Conservation (phyloP, 2,797 vertebrate genomes). For the Hyperoplus lanceolatus region DNA sequence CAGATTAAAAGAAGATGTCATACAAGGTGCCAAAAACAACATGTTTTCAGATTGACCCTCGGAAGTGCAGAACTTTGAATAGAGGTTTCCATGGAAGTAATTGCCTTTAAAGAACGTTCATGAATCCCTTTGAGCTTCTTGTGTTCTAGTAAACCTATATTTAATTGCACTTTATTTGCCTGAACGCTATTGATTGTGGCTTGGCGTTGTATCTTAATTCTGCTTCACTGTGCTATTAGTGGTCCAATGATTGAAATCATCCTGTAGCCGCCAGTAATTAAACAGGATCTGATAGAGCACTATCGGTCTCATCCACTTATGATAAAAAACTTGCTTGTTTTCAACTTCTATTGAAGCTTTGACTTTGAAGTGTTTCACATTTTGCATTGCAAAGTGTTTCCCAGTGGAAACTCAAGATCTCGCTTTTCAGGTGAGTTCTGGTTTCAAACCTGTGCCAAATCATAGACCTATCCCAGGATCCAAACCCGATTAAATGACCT, state of each 20-base stretch:
- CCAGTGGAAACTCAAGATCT: constrained; percentile 3
- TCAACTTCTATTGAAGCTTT: neutral
- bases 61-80: constrained; percentile 26
- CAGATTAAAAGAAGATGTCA: constrained; percentile 8
- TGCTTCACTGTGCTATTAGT: constrained; percentile 57
- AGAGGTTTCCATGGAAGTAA: constrained; percentile 23
- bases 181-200: constrained; percentile 48
- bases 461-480: constrained; percentile 30
- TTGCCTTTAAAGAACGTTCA: constrained; percentile 10
- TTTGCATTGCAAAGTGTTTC: constrained; percentile 14
- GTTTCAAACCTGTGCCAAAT: constrained; percentile 26
- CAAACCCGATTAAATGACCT: constrained; percentile 44
- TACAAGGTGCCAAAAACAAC: constrained; percentile 3
- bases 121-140: constrained; percentile 4
- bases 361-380: constrained; percentile 25
- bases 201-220: constrained; percentile 36
- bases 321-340: constrained; percentile 55
- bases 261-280: constrained; percentile 57
- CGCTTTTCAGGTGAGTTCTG: constrained; percentile 44
- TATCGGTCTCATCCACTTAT: constrained; percentile 51
- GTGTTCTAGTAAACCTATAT: constrained; percentile 5
- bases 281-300: constrained; percentile 57
- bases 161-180: constrained; percentile 34
- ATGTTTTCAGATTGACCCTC: constrained; percentile 37
- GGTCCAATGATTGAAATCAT: constrained; percentile 54